Evolutionary conservation across 2,888 invertebrate genomes (phyloP), one percentile per base, ranked within the genome.

Genomic region (Lysandra bellargus): DNA sequence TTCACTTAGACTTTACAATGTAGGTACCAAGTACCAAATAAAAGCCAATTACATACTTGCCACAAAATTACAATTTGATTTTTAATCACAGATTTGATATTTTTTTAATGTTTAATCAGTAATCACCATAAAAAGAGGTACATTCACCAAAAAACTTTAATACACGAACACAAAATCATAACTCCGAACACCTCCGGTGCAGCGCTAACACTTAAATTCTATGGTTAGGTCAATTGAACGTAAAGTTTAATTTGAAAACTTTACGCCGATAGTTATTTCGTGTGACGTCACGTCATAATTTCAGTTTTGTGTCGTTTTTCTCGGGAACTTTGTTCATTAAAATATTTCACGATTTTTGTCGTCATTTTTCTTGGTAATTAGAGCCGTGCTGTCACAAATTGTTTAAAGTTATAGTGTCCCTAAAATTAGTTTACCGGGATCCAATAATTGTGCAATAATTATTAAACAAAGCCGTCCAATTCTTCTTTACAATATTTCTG

Each of bases 231-330:
- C 83, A 81, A 83, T 83, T 83, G 80, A 80, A 80, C 81, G 78
- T 82, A 82, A 86, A 86, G 84, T 87, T 87, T 85, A 86, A 87
- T 86, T 85, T 86, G 86, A 84, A 85, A 88, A 87, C 84, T 87
- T 85, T 82, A 81, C 79, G 79, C 79, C 83, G 82, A 83, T 83
- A 84, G 84, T 84, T 83, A 85, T 85, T 85, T 84, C 81, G 82
- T 80, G 80, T 86, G 87, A 85, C 87, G 85, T 84, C 82, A 83
- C 82, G 69, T 33, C 69, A 69, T 69, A 84, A 83, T 85, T 84
- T 81, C 83, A 81, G 81, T 80, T 80, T 57, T 80, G 79, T 81
- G 82, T 80, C 79, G 80, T 80, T 81, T 83, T 83, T 80, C 76
- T 75, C 73, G 14, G 61, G 75, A 79, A 79, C 79, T 79, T 79